Evolutionary conservation across 1,140 invertebrate genomes (phyloP).

Genomic region (Ericerus pela): DNA sequence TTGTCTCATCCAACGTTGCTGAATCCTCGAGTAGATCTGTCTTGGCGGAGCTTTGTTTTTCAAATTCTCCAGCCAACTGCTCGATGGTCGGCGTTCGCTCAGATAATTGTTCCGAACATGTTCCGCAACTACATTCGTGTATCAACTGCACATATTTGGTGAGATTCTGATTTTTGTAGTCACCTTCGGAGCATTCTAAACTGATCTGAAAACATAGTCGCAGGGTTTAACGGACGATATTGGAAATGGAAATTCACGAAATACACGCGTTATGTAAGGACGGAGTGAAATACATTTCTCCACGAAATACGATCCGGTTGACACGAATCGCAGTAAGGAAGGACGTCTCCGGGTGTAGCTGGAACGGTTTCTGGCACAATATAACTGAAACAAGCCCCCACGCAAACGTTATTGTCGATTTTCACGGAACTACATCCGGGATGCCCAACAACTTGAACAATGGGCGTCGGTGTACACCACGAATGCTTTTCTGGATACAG

Average conservation of each 20-base stretch:
- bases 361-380: conserved; percentile 49
- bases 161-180: conserved; percentile 36
- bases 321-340: conserved; percentile 52
- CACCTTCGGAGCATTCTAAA: conserved; percentile 34
- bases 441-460: conserved; percentile 46
- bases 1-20: too few relatives aligned
- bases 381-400: conserved; percentile 52
- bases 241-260: background rate
- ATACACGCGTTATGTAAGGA: background rate
- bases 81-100: conserved; percentile 12
- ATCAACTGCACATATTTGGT: conserved; percentile 48
- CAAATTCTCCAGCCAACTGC: too few relatives aligned
- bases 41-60: too few relatives aligned
- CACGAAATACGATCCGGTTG: conserved; percentile 44
- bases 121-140: conserved; percentile 44
- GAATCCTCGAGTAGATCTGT: too few relatives aligned
- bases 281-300: conserved; percentile 40
- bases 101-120: conserved; percentile 32
- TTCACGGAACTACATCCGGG: conserved; percentile 43
- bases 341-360: conserved; percentile 41
- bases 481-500: conserved; percentile 49
- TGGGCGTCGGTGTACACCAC: conserved; percentile 50
- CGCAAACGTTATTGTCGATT: conserved; percentile 51
- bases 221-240: too few relatives aligned
- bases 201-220: conserved; percentile 40